phyloP scores from a whole-genome alignment of 1,140 invertebrate genomes.

The Calosoma granatense region DNA sequence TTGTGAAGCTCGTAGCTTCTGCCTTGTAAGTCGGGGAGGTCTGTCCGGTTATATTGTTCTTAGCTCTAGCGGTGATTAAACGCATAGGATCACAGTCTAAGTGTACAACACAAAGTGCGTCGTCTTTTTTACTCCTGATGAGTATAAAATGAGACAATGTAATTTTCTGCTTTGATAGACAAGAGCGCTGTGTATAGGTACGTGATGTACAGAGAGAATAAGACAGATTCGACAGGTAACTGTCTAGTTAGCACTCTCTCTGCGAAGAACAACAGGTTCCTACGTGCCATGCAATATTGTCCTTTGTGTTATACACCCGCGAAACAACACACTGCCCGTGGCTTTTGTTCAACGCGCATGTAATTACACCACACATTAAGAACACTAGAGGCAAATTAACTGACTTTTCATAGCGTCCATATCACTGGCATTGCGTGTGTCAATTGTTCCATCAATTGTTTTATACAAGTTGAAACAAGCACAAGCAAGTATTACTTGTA shows the following conservation, averaged over 20 bases:
- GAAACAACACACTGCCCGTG: too few species aligned
- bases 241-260: not conserved
- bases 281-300: too few species aligned
- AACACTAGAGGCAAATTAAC: too few species aligned
- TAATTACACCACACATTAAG: too few species aligned
- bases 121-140: conserved; percentile 22
- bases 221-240: not conserved
- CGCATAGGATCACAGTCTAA: conserved; percentile 18
- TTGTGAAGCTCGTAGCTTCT: conserved; percentile 28
- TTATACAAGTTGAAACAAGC: too few species aligned
- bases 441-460: too few species aligned
- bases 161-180: conserved; percentile 31
- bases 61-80: conserved; percentile 14
- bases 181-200: conserved; percentile 16
- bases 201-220: not conserved
- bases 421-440: too few species aligned
- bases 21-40: conserved; percentile 27
- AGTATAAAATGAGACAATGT: conserved; percentile 29
- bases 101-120: conserved; percentile 15
- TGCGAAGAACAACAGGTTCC: not conserved
- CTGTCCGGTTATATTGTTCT: conserved; percentile 18
- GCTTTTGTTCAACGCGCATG: too few species aligned
- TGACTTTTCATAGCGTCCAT: too few species aligned
- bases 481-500: too few species aligned
- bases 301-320: too few species aligned